Evolutionary conservation across 1,140 invertebrate species (phyloP).

Genomic region (fruit fly (Drosophila melanogaster)): Release_6_plus_ISO1_MT NC_004354.4:10370501-10371000

Average conservation of each 20-base stretch:
- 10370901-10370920: conserved; percentile 1
- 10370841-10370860: not conserved
- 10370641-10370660: not conserved
- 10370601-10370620: conserved; percentile 18
- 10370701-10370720: not conserved
- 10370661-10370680: not conserved
- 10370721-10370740: not conserved
- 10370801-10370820: conserved; percentile 36
- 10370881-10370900: conserved; percentile 32
- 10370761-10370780: conserved; percentile 68
- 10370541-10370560: conserved; percentile 11
- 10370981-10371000: no score
- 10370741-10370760: not conserved
- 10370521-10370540: conserved; percentile 8
- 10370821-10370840: not conserved
- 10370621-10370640: conserved; percentile 1
- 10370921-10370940: not conserved
- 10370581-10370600: conserved; percentile 23
- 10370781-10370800: conserved; percentile 58
- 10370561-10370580: conserved; percentile 30
- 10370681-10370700: no score
- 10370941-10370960: not conserved
- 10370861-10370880: conserved; percentile 32
- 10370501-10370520: not conserved
- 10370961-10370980: no score